A percentile compares a stretch with the other conserved stretches of the same genome.
Conservation (phyloP, 1,140 invertebrate species). For the Aricia agestis region DNA sequence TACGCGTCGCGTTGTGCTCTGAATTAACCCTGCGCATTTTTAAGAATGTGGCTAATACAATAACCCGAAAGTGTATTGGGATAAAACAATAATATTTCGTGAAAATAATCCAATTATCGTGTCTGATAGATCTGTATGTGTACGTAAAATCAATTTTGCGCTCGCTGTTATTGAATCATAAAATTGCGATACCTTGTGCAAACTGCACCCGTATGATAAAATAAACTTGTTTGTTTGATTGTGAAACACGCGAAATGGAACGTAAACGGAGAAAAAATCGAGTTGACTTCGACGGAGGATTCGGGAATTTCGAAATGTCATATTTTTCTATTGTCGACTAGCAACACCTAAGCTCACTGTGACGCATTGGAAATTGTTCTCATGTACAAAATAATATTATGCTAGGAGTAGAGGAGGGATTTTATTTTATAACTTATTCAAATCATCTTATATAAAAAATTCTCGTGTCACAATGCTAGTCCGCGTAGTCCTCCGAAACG, state of each 20-base stretch:
- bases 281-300: neutral
- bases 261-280: neutral
- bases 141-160: conserved; percentile 8
- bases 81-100: neutral
- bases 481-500: too few relatives aligned
- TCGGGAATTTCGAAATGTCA: too few relatives aligned
- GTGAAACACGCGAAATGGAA: neutral
- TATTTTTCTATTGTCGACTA: too few relatives aligned
- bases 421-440: too few relatives aligned
- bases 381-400: neutral
- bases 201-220: conserved; percentile 6
- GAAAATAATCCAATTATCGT: neutral
- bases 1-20: too few relatives aligned
- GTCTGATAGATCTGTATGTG: conserved; percentile 4
- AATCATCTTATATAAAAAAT: too few relatives aligned
- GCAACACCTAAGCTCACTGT: too few relatives aligned
- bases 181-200: conserved; percentile 10
- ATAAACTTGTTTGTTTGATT: conserved; percentile 14
- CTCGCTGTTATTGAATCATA: conserved; percentile 12
- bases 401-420: too few relatives aligned
- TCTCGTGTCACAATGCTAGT: too few relatives aligned
- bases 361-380: too few relatives aligned
- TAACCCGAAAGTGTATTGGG: too few relatives aligned
- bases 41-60: too few relatives aligned
- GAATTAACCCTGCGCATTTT: neutral